Evolutionary conservation across 2,113 vertebrate species (phyloP), one percentile per base, ranked within the genome.

Genomic region (Haemorhous mexicanus): DNA sequence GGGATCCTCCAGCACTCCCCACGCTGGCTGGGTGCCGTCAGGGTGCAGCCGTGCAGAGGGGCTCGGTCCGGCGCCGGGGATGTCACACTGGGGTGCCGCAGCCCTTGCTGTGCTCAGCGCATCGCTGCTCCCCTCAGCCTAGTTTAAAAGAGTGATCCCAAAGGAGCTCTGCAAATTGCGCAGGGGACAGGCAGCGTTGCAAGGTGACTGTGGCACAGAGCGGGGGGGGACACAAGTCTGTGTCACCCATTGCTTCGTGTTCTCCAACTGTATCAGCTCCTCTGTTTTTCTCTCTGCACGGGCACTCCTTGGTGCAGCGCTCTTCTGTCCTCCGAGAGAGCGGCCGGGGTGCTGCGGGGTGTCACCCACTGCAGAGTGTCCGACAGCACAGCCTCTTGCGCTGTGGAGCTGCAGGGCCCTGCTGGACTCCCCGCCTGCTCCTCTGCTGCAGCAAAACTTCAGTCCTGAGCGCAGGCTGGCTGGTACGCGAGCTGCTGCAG

Each of bases 401-500:
- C 69, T 1, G 44, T 81, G 87, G 52, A 35, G 83, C 95, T n/a
- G 63, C 94, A 91, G 67, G 63, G 80, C 4, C 9, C 79, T 88
- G 70, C 28, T 70, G 68, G 80, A 58, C 89, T 81, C 79, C 66
- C 79, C 7, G 30, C 79, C 75, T 61, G 88, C 94, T 91, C 58
- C 74, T 95, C 84, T 91, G 93, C 96, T 84, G 96, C 84, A 76
- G 81, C 10, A 22, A 78, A 95, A 95, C 95, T 96, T 94, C 89
- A 74, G 67, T 94, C 86, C 87, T 68, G 79, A 69, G 79, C 70
- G 63, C 49, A 68, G 87, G 63, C 77, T 81, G 86, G 32, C 62
- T 89, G 78, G 16, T 76, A 46, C 62, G 79, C 49, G 92, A 82
- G 84, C 93, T 83, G 79, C 75, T 95, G 95, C 93, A 92, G 96